These are phyloP conservation scores for Drosophila mauritiana DNA, from an alignment of 1,140 invertebrate species.

Conservation along the genomic window DNA sequence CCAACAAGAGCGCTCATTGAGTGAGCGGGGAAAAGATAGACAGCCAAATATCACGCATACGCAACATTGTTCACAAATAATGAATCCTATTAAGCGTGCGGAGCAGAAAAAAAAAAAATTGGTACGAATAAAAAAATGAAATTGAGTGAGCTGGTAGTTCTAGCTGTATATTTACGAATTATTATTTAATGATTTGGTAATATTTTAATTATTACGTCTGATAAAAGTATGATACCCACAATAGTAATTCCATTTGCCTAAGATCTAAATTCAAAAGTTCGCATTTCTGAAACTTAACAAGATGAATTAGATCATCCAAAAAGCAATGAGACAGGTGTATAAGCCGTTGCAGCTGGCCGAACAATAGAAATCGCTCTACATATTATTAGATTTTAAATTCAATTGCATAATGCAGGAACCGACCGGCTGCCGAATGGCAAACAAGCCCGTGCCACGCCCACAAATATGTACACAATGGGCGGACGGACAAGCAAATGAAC, in stretches of 20 bases:
- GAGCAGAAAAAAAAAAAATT: conserved; percentile 10
- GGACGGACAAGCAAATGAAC: conserved; percentile 12
- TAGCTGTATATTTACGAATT: too few species aligned
- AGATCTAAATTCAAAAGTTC: too few species aligned
- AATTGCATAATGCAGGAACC: conserved; percentile 66
- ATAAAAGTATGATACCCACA: too few species aligned
- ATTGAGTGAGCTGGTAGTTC: too few species aligned
- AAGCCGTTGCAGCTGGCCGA: neutral
- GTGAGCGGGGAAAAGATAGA: conserved; percentile 26
- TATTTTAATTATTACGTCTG: too few species aligned
- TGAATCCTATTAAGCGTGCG: conserved; percentile 20
- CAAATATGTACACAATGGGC: conserved; percentile 17
- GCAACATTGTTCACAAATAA: conserved; percentile 21
- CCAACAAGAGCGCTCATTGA: conserved; percentile 24
- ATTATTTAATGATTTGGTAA: too few species aligned
- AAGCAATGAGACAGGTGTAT: too few species aligned
- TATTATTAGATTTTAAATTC: conserved; percentile 67
- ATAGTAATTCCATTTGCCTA: too few species aligned
- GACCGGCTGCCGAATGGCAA: conserved; percentile 32
- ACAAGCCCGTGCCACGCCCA: conserved; percentile 24
- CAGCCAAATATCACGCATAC: conserved; percentile 58
- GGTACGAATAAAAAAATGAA: neutral
- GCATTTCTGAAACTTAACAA: too few species aligned
- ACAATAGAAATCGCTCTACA: conserved; percentile 10
- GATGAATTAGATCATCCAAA: too few species aligned